Evolutionary conservation across 2,888 invertebrate species (phyloP).

Genomic region (Noctua comes): DNA sequence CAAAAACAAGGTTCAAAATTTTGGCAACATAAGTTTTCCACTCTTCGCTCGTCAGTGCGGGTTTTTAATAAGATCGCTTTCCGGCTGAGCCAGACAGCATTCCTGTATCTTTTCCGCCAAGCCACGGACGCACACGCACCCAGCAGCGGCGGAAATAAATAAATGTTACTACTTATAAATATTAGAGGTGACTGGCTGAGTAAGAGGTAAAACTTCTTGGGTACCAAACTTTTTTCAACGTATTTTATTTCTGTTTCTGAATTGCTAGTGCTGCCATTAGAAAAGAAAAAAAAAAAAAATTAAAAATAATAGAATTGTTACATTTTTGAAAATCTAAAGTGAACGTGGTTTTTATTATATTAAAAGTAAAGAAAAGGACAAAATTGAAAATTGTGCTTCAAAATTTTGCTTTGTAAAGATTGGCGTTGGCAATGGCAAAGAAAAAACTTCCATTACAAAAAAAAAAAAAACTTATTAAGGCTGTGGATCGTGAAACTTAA

Average conservation of each 20-base stretch:
- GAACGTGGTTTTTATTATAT: not conserved
- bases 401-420: not conserved
- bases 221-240: not conserved
- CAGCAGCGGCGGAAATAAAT: slow-evolving; percentile 45
- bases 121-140: slow-evolving; percentile 25
- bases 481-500: not conserved
- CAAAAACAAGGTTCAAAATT: not conserved
- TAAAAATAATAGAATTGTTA: not conserved
- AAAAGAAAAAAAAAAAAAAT: not conserved
- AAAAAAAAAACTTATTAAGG: not conserved
- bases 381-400: not conserved
- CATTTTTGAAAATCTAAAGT: not conserved
- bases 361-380: not conserved
- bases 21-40: slow-evolving; percentile 26
- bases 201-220: not conserved
- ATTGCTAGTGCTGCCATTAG: not conserved
- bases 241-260: not conserved
- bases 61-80: slow-evolving; percentile 51
- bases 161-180: slow-evolving; percentile 30
- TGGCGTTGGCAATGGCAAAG: not conserved
- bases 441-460: not conserved
- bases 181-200: not conserved
- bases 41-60: not conserved
- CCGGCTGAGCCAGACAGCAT: slow-evolving; percentile 51
- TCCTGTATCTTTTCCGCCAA: slow-evolving; percentile 55